phyloP scores from a whole-genome alignment of 2,113 vertebrate genomes.

The Capreolus pygargus region DNA sequence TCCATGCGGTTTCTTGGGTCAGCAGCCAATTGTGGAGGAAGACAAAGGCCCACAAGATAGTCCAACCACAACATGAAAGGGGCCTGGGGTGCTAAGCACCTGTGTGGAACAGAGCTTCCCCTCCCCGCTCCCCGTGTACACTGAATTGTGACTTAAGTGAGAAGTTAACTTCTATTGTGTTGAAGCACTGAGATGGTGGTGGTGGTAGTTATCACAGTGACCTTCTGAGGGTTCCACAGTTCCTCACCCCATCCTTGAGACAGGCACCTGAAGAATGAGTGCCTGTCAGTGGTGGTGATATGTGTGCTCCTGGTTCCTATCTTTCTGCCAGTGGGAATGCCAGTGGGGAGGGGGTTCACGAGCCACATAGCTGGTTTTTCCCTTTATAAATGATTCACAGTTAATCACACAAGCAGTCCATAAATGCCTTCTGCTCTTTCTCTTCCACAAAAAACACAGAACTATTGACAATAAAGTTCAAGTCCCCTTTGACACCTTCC shows the following conservation, averaged over 20 bases:
- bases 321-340: neutral
- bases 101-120: neutral
- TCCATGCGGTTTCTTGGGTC: neutral
- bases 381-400: conserved; percentile 5
- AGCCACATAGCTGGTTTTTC: neutral
- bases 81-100: neutral
- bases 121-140: rapidly evolving
- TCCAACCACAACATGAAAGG: neutral
- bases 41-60: neutral
- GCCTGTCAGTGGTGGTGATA: neutral
- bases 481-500: neutral
- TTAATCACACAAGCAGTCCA: neutral
- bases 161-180: neutral
- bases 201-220: neutral
- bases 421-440: neutral
- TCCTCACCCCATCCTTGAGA: neutral
- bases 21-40: neutral
- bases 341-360: neutral
- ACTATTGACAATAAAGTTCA: neutral
- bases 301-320: neutral
- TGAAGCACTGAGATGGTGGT: neutral
- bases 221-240: neutral
- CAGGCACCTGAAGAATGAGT: neutral
- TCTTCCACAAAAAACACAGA: neutral
- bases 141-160: neutral